Base-by-base conservation (phyloP, 2,113 vertebrate genomes). In the Noctilio leporinus region DNA sequence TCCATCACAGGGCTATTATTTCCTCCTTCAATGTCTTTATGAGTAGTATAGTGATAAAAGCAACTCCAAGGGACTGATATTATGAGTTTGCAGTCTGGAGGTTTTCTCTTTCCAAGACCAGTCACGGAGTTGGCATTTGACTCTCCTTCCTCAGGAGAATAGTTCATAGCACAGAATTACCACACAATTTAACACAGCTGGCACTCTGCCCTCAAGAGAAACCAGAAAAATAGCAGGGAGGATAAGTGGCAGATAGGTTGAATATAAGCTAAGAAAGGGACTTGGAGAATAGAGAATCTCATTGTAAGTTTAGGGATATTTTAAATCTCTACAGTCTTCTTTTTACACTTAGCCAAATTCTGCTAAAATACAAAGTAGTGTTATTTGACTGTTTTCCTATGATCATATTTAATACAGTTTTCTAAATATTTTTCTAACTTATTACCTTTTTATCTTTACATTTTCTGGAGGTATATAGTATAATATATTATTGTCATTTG, bases 101-200 rank as follows among this genome's bases (percentile, higher is more conserved):
- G 5, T 59, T 85, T 92, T 88, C 67, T 81, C 35, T 94, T 80
- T 35, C 65, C 6, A 64, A 89, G 43, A 64, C 28, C n/a, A 96
- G 24, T 76, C 35, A 47, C 4, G 11, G 20, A 69, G 38, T 78
- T 17, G 1, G 62, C n/a, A 28, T 89, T 92, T 82, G 76, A 51
- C 26, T 73, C 20, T 77, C 28, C 9, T 81, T 95, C 35, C 69
- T 86, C 40, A 2, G 30, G 72, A 86, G 65, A 90, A 57, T 69
- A 89, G 72, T 88, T 91, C 47, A 33, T 17, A 78, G 28, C n/a
- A 35, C 43, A 96, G 78, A 88, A 95, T 97, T 88, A 95, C 78
- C 73, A 89, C 49, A 91, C 65, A 96, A 10, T 87, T 94, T 87
- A 96, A 87, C 76, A 81, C 88, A 96, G 53, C 28, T 78, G 67